Percentiles rank a stretch among this genome's conserved stretches.
These are phyloP conservation scores for Dryobates pubescens DNA, from an alignment of 2,797 vertebrate species.

Conservation along the genomic window DNA sequence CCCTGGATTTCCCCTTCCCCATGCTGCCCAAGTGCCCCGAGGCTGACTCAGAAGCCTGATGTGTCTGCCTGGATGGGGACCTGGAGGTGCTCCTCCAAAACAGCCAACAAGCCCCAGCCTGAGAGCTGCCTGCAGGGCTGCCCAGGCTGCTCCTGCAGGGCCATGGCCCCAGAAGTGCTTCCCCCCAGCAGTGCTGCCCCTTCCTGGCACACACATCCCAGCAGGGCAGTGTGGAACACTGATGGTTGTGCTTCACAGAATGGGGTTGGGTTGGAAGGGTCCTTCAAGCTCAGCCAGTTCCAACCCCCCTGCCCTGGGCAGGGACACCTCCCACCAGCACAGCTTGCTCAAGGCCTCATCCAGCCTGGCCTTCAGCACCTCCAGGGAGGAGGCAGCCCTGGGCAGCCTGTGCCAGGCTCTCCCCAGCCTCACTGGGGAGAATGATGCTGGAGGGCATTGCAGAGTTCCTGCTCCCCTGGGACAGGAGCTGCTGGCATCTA, in stretches of 20 bases:
- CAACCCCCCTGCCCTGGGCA: too few relatives aligned
- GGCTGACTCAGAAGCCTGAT: background rate
- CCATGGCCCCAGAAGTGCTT: background rate
- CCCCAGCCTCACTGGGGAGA: too few relatives aligned
- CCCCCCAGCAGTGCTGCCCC: background rate
- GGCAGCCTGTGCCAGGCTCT: too few relatives aligned
- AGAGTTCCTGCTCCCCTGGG: background rate
- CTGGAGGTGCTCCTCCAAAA: background rate
- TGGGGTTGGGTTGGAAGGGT: too few relatives aligned
- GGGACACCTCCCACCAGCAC: too few relatives aligned
- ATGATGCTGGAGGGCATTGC: background rate
- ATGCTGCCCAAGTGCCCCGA: background rate
- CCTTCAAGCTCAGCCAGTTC: too few relatives aligned
- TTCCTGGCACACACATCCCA: background rate
- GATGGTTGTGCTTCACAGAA: too few relatives aligned
- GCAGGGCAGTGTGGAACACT: background rate
- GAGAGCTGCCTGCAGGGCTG: background rate
- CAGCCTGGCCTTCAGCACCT: too few relatives aligned
- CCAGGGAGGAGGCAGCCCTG: too few relatives aligned
- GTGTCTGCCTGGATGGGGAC: background rate
- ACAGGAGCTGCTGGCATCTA: background rate
- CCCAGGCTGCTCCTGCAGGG: accelerated
- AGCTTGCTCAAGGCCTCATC: too few relatives aligned
- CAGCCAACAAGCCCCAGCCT: background rate
- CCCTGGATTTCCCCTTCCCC: conserved; percentile 25